Conservation (phyloP, 2,113 vertebrate species). For the Cochlearius cochlearius region DNA sequence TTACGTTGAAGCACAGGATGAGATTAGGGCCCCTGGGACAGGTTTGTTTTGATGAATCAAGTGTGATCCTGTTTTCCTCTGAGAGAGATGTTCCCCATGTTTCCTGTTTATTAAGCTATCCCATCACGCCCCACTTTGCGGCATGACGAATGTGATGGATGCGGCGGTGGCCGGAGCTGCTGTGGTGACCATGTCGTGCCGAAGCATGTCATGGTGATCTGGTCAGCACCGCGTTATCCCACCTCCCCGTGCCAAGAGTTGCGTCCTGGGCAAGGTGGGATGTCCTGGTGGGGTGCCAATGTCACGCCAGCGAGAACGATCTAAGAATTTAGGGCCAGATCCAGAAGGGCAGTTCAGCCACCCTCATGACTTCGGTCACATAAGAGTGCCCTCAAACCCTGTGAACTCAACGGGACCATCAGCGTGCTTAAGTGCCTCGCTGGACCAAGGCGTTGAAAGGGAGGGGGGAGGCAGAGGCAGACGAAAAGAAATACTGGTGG, state of each 20-base stretch:
- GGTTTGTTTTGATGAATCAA: neutral
- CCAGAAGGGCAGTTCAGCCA: neutral
- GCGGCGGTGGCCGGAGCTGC: accelerated
- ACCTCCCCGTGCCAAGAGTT: neutral
- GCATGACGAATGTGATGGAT: neutral
- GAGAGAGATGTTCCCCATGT: neutral
- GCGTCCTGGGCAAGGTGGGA: neutral
- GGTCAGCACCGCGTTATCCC: neutral
- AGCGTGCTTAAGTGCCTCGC: neutral
- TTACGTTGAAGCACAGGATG: neutral
- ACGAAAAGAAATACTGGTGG: neutral
- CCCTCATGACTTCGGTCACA: accelerated
- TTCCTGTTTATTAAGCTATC: neutral
- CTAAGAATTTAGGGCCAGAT: neutral
- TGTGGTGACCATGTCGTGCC: accelerated
- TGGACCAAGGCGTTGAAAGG: neutral
- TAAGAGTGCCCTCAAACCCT: neutral
- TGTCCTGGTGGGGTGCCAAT: neutral
- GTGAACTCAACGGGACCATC: accelerated
- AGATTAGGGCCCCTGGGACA: neutral
- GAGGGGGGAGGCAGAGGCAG: neutral
- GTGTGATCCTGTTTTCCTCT: neutral
- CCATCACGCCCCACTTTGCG: neutral
- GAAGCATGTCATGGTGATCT: neutral
- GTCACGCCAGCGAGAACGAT: neutral